Evolutionary conservation across 37 sponge, comb jelly and placozoan species (phyloP).

Genomic region (Theonella swinhoei): DNA sequence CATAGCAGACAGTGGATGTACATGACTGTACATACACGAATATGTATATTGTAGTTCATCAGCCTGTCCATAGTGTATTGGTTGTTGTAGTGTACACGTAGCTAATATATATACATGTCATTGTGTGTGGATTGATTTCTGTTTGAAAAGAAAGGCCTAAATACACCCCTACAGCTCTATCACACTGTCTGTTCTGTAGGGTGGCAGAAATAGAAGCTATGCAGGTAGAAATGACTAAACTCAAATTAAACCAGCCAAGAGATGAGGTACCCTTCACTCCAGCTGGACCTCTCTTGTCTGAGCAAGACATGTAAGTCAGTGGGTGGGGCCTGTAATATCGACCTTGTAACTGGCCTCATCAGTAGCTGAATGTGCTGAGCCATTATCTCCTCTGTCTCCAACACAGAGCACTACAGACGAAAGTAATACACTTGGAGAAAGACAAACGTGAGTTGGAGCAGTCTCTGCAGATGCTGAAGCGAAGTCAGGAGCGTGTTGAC

Average conservation of each 20-base stretch:
- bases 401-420: conserved; percentile 41
- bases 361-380: no score
- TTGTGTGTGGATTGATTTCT: no score
- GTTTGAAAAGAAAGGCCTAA: no score
- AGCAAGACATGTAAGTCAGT: conserved; percentile 44
- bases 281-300: conserved; percentile 16
- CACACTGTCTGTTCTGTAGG: no score
- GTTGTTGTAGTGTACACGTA: no score
- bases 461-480: conserved; percentile 35
- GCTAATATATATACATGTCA: no score
- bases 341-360: background rate
- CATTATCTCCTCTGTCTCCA: background rate
- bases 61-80: no score
- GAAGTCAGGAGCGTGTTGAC: conserved; percentile 54
- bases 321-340: background rate
- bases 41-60: no score
- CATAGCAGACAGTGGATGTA: background rate
- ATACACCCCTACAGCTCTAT: no score
- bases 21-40: background rate
- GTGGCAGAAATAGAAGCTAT: background rate
- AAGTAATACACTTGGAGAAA: conserved; percentile 72
- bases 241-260: background rate
- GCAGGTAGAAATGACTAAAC: background rate
- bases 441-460: conserved; percentile 75
- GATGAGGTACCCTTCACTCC: conserved; percentile 15